Conservation (phyloP, 2,888 invertebrate genomes). For the Myopa tessellatipennis region DNA sequence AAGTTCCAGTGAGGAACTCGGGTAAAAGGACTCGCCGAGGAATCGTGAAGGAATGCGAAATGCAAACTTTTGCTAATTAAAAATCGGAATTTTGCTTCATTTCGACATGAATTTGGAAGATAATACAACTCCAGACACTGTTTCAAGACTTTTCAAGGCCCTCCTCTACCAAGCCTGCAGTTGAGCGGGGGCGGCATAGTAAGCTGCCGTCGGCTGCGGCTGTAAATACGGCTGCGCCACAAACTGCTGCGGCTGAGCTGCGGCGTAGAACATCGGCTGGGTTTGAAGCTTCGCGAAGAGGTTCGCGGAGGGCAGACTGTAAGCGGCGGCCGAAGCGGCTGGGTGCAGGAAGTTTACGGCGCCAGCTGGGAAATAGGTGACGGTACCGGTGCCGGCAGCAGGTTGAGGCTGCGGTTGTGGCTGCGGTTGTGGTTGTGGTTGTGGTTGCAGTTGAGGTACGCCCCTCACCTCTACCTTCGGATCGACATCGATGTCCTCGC, state of each 20-base stretch:
- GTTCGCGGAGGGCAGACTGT: constrained; percentile 41
- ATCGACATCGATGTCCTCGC: constrained; percentile 38
- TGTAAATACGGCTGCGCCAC: constrained; percentile 32
- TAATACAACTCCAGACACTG: no score
- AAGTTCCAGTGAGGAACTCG: no score
- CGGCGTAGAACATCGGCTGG: constrained; percentile 32
- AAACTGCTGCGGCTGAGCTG: constrained; percentile 30
- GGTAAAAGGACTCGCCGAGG: no score
- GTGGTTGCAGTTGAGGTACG: constrained; percentile 32
- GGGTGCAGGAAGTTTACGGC: constrained; percentile 57
- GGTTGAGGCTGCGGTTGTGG: constrained; percentile 3
- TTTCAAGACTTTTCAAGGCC: no score
- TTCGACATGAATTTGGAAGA: no score
- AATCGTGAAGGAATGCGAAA: no score
- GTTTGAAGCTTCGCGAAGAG: constrained; percentile 42
- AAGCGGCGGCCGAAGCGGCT: constrained; percentile 27
- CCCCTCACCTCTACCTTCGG: background rate
- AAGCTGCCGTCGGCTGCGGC: constrained; percentile 39
- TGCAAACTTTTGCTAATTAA: no score
- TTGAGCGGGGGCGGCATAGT: constrained; percentile 44
- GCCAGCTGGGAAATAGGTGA: constrained; percentile 58
- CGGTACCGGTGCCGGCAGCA: constrained; percentile 42
- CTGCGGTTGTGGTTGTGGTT: background rate
- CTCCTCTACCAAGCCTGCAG: constrained; percentile 46
- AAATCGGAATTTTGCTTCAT: no score